Conservation (phyloP, 2,113 vertebrate genomes). For the Ptilorrhoa leucosticta region DNA sequence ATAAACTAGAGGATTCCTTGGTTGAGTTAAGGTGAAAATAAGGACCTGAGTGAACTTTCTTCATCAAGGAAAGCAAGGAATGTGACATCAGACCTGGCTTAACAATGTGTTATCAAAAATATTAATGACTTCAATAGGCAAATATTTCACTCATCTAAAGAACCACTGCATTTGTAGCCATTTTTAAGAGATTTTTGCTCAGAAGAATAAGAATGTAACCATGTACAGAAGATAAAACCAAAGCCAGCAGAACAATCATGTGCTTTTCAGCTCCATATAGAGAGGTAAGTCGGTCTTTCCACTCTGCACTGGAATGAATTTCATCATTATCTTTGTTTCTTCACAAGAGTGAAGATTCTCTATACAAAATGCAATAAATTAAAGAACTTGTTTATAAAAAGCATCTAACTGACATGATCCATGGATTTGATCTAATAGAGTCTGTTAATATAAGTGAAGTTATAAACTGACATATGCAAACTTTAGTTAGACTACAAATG, state of each 20-base stretch:
- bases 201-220: background rate
- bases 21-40: background rate
- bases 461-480: background rate
- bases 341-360: background rate
- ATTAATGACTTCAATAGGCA: background rate
- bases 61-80: background rate
- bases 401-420: background rate
- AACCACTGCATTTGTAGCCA: background rate
- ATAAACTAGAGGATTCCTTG: background rate
- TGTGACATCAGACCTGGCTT: background rate
- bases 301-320: background rate
- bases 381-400: background rate
- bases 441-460: background rate
- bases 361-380: background rate
- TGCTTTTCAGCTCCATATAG: accelerated
- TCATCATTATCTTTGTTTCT: background rate
- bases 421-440: background rate
- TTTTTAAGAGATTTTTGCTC: background rate
- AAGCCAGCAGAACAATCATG: background rate
- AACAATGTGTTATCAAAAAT: background rate
- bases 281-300: background rate
- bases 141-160: background rate
- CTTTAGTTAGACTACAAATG: background rate
- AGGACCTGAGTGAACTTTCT: background rate
- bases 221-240: background rate